A percentile compares a stretch with the other conserved stretches of the same genome.
phyloP scores from a whole-genome alignment of 2,113 vertebrate species.

The Coryphaenoides rupestris region DNA sequence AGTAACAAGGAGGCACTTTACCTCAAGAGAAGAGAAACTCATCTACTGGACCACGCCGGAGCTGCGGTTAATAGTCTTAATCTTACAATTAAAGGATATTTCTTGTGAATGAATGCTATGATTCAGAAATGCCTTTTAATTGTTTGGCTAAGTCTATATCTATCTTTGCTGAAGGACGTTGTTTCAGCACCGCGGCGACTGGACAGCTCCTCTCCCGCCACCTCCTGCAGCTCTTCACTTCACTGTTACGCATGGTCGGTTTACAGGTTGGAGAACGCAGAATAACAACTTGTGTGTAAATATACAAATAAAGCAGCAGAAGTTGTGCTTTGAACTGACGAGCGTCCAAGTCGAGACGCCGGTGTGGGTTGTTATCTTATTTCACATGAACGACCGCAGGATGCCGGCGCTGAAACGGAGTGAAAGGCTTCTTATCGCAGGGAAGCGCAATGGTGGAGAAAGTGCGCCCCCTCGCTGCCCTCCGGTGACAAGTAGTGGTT shows the following conservation, averaged over 20 bases:
- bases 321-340: no score
- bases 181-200: conserved; percentile 45
- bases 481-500: conserved; percentile 36
- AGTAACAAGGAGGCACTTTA: no score
- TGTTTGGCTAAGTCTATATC: conserved; percentile 71
- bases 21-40: no score
- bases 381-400: background rate
- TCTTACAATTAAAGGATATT: conserved; percentile 84
- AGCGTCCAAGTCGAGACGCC: no score
- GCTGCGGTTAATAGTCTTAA: conserved; percentile 55
- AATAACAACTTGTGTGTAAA: no score
- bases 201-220: conserved; percentile 55
- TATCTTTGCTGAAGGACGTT: conserved; percentile 17
- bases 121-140: conserved; percentile 78
- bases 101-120: conserved; percentile 62
- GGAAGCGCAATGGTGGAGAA: conserved; percentile 7
- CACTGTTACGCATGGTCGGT: no score
- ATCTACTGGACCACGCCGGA: background rate
- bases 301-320: no score
- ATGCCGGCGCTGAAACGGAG: background rate
- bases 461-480: conserved; percentile 43
- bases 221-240: no score
- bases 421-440: background rate
- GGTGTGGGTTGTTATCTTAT: no score
- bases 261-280: no score